Evolutionary conservation across 2,888 invertebrate genomes (phyloP).

Genomic region (Heliconius charithonia): DNA sequence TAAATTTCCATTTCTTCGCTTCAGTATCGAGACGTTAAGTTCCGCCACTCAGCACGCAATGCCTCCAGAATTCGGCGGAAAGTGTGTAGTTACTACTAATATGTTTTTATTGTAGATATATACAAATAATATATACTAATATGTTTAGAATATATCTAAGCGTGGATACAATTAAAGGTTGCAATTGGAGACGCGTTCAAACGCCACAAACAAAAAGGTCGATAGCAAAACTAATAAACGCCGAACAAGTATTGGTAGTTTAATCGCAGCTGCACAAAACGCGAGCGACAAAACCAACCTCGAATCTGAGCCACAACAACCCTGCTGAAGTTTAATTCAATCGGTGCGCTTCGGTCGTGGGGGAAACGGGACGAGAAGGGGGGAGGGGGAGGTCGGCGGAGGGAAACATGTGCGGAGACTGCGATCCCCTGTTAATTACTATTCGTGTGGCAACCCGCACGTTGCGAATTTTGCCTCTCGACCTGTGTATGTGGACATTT

Average conservation of each 20-base stretch:
- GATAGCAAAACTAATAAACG: slow-evolving; percentile 73
- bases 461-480: slow-evolving; percentile 22
- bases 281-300: slow-evolving; percentile 77
- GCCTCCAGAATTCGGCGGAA: no score
- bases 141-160: slow-evolving; percentile 23
- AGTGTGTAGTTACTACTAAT: no score
- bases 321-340: slow-evolving; percentile 83
- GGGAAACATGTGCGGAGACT: slow-evolving; percentile 47
- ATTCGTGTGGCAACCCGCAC: slow-evolving; percentile 73
- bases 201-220: slow-evolving; percentile 52
- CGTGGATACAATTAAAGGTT: slow-evolving; percentile 38
- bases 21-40: no score
- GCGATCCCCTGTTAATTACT: slow-evolving; percentile 80
- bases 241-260: slow-evolving; percentile 77
- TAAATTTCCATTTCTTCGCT: no score
- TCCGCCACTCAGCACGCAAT: no score
- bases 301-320: slow-evolving; percentile 79
- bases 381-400: slow-evolving; percentile 45
- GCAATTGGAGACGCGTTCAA: slow-evolving; percentile 37
- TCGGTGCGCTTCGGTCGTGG: slow-evolving; percentile 72
- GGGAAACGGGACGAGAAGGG: slow-evolving; percentile 21
- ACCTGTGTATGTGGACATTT: slow-evolving; percentile 13
- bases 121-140: background rate
- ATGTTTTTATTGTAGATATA: background rate
- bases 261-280: slow-evolving; percentile 79